phyloP scores from a whole-genome alignment of 2,888 invertebrate genomes.

The Euplexia lucipara region DNA sequence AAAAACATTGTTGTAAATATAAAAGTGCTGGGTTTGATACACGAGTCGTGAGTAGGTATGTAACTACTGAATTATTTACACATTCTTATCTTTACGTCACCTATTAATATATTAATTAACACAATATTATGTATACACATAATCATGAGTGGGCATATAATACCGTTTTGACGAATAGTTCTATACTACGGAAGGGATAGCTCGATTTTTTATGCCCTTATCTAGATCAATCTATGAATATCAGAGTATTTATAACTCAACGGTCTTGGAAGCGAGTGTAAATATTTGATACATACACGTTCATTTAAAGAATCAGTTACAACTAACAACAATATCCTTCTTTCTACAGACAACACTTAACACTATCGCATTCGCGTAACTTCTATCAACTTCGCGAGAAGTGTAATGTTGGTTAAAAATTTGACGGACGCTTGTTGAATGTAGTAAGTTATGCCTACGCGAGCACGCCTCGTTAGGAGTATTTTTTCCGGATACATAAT shows the following conservation, averaged over 20 bases:
- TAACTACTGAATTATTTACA: slow-evolving; percentile 9
- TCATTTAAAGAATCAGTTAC: not conserved
- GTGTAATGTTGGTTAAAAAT: too few species aligned
- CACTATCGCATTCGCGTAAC: too few species aligned
- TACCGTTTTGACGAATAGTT: slow-evolving; percentile 1
- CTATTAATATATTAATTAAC: slow-evolving; percentile 10
- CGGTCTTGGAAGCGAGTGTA: not conserved
- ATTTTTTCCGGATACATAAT: too few species aligned
- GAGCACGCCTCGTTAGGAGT: too few species aligned
- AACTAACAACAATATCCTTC: too few species aligned
- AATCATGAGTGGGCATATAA: not conserved
- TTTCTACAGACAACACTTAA: too few species aligned
- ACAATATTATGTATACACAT: not conserved
- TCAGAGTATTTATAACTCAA: slow-evolving; percentile 14
- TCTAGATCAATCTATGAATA: slow-evolving; percentile 16
- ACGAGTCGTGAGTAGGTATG: not conserved
- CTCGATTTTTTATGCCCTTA: slow-evolving; percentile 2
- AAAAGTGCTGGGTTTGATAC: not conserved
- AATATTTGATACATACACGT: not conserved
- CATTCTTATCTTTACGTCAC: slow-evolving; percentile 19
- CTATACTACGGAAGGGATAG: not conserved
- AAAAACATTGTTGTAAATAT: slow-evolving; percentile 9
- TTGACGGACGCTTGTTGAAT: too few species aligned
- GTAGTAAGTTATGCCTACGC: too few species aligned
- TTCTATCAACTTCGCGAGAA: too few species aligned